phyloP scores from a whole-genome alignment of 2,797 vertebrate genomes.

The Champsocephalus gunnari region DNA sequence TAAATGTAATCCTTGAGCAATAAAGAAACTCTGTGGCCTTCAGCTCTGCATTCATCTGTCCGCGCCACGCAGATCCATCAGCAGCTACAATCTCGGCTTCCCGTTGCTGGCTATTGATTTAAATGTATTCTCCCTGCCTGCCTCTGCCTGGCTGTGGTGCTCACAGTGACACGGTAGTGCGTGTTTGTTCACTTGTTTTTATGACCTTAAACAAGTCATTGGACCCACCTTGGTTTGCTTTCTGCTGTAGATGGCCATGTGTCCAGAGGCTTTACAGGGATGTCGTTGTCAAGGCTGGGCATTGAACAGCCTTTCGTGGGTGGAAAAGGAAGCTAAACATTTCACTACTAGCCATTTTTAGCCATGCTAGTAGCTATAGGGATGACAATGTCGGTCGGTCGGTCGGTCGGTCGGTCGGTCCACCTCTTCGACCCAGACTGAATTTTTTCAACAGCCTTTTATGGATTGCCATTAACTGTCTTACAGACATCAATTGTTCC shows the following conservation, averaged over 20 bases:
- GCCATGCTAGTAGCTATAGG: no score
- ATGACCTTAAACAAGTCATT: slow-evolving; percentile 74
- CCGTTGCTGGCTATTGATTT: slow-evolving; percentile 74
- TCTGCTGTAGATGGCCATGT: slow-evolving; percentile 42
- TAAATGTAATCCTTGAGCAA: slow-evolving; percentile 83
- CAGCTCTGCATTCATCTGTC: slow-evolving; percentile 76
- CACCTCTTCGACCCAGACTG: background rate
- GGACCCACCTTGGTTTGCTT: slow-evolving; percentile 28
- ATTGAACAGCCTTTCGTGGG: slow-evolving; percentile 13
- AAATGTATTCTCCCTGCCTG: slow-evolving; percentile 68
- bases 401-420: background rate
- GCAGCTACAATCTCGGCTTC: slow-evolving; percentile 66
- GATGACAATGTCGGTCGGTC: background rate
- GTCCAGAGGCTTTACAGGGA: slow-evolving; percentile 27
- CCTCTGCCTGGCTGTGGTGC: slow-evolving; percentile 51
- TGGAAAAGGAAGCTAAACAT: slow-evolving; percentile 11
- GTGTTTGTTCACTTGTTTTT: slow-evolving; percentile 77
- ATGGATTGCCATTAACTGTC: background rate
- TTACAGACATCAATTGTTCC: background rate
- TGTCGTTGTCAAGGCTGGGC: slow-evolving; percentile 8
- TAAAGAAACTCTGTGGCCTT: slow-evolving; percentile 82
- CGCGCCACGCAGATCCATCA: slow-evolving; percentile 79
- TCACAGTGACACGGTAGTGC: slow-evolving; percentile 57
- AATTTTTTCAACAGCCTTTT: slow-evolving; percentile 5
- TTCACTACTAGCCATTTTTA: background rate